Percentiles rank a stretch among this genome's conserved stretches.
These are phyloP conservation scores for Cryptotermes secundus DNA, from an alignment of 1,140 invertebrate genomes.

Conservation along the genomic window DNA sequence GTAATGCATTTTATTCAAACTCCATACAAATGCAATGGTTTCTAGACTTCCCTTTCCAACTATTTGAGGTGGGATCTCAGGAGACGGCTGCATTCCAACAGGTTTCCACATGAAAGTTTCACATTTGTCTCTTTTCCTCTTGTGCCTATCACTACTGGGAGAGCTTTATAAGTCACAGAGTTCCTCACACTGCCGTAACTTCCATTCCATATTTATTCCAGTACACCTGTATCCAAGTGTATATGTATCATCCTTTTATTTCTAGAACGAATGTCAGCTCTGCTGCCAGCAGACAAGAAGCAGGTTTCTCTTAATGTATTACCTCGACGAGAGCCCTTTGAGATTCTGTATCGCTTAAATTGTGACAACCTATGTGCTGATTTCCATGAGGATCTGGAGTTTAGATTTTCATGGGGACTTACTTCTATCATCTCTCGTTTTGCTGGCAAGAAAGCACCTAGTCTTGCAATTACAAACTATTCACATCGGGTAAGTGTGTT, in stretches of 20 bases:
- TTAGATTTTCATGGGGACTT: slow-evolving; percentile 84
- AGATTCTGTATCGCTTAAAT: slow-evolving; percentile 93
- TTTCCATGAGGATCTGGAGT: slow-evolving; percentile 95
- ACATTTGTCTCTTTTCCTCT: no score
- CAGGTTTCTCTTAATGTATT: slow-evolving; percentile 65
- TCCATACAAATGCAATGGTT: no score
- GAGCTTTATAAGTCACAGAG: no score
- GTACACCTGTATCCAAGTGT: no score
- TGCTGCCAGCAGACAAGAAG: slow-evolving; percentile 62
- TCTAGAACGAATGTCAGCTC: slow-evolving; percentile 76
- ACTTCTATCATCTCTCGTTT: slow-evolving; percentile 32
- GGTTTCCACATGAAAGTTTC: no score
- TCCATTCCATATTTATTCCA: no score
- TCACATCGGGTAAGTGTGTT: slow-evolving; percentile 46
- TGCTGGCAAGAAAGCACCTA: slow-evolving; percentile 56
- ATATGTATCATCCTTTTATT: slow-evolving; percentile 25
- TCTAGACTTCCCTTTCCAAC: no score
- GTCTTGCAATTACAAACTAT: slow-evolving; percentile 55
- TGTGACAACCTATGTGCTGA: slow-evolving; percentile 98
- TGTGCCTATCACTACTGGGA: no score
- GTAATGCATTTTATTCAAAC: no score
- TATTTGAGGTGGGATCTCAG: no score
- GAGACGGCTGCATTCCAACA: no score
- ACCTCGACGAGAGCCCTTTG: slow-evolving; percentile 88
- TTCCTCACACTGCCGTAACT: no score